Evolutionary conservation across 2,888 invertebrate species (phyloP), one percentile per base, ranked within the genome.

Genomic region (Parnassius apollo): DNA sequence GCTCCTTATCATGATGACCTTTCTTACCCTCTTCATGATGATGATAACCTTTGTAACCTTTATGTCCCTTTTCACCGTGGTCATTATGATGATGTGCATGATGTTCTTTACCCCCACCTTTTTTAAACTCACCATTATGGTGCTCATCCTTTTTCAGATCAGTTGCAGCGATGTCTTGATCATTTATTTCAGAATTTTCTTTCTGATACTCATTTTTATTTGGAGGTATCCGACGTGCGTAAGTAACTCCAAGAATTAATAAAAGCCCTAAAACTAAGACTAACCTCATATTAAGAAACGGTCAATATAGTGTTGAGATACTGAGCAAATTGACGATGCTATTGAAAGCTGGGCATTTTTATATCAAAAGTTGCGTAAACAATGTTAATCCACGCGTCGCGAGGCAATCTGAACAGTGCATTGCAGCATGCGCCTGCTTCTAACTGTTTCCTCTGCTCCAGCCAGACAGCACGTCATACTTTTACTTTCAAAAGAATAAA

Each of bases 1-100:
- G 88, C 73, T 93, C 95, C 75, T 95, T 95, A 74, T 95, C 95
- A 73, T 95, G 95, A 71, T 96, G 95, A 0, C 96, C 96, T 74
- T 95, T 95, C 69, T 94, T 92, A 4, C 94, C 94, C 71, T 95
- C 94, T 69, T 94, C 94, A 68, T 94, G 93, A 62, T 94, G 93
- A 74, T 96, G 95, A 66, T 94, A 92, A 11, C 94, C 93, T 74
- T 95, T 94, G 84, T 96, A 95, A 0, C 94, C 95, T 68, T 95
- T 95, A 69, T 95, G 94, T 1, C 94, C 95, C 74, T 95, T 94
- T 66, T 94, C 94, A 0, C 95, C 95, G 67, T 95, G 94, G 44
- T 93, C 93, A 63, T 93, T 85, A 70, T 94, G 93, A 70, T 95
- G 94, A 66, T 94, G 93, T 0, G 93, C 92, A 67, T 95, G 93